Evolutionary conservation across 2,113 vertebrate genomes (phyloP).

Genomic region (Cyprinodon brontotheroides): DNA sequence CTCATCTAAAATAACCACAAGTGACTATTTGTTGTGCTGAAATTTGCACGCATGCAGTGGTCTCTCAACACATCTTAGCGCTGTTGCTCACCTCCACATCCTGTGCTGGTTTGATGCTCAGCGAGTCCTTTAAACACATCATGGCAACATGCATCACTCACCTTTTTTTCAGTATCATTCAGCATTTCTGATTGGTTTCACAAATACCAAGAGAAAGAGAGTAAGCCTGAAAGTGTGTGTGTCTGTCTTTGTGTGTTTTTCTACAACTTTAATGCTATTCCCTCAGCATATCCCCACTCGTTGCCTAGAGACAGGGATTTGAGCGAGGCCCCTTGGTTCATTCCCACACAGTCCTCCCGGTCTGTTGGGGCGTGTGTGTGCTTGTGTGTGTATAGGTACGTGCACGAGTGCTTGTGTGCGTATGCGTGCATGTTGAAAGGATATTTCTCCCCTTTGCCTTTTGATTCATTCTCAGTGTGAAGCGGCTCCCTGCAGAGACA

Average conservation of each 20-base stretch:
- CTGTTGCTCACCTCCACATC: slow-evolving; percentile 46
- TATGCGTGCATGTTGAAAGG: slow-evolving; percentile 89
- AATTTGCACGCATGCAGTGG: slow-evolving; percentile 4
- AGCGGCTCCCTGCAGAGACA: slow-evolving; percentile 95
- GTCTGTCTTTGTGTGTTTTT: slow-evolving; percentile 65
- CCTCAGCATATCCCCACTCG: slow-evolving; percentile 93
- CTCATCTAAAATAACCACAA: slow-evolving; percentile 71
- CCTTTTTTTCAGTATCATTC: slow-evolving; percentile 34
- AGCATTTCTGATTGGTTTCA: slow-evolving; percentile 85
- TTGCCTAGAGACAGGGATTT: slow-evolving; percentile 99
- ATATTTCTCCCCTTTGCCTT: slow-evolving; percentile 95
- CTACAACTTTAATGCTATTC: slow-evolving; percentile 99
- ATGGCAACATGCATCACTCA: slow-evolving; percentile 38
- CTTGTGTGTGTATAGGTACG: slow-evolving; percentile 26
- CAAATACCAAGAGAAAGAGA: slow-evolving; percentile 77
- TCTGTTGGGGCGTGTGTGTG: slow-evolving; percentile 44
- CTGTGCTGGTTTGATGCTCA: slow-evolving; percentile 46
- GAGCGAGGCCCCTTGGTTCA: slow-evolving; percentile 98
- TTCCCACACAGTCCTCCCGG: slow-evolving; percentile 93
- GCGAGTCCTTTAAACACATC: slow-evolving; percentile 31
- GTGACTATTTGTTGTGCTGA: slow-evolving; percentile 35
- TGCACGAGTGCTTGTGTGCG: slow-evolving; percentile 23
- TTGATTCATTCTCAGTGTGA: slow-evolving; percentile 98
- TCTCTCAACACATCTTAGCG: slow-evolving; percentile 75
- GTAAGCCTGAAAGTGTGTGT: slow-evolving; percentile 32